Conservation (phyloP, 2,113 vertebrate genomes). For the Pseudorasbora parva region DNA sequence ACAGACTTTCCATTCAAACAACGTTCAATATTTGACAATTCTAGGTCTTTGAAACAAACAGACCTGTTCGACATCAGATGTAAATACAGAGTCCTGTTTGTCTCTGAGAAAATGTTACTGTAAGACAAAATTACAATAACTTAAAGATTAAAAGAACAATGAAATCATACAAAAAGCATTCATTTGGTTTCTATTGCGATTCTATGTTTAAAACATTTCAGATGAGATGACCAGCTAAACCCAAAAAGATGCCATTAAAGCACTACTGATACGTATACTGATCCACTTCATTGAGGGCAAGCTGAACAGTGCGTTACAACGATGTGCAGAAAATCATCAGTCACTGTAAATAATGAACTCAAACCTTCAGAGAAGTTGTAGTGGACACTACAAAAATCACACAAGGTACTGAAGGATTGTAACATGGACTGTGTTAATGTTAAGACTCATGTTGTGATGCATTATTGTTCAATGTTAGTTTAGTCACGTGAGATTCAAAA, state of each 20-base stretch:
- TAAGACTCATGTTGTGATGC: not conserved
- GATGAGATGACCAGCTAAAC: constrained; percentile 13
- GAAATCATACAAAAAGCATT: constrained; percentile 7
- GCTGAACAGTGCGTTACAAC: constrained; percentile 4
- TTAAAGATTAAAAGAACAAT: constrained; percentile 19
- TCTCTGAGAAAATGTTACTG: not conserved
- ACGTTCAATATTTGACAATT: constrained; percentile 28
- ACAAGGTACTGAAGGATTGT: not conserved
- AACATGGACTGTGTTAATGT: constrained; percentile 1
- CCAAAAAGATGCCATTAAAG: constrained; percentile 8
- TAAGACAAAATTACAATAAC: constrained; percentile 4
- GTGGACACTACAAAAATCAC: not conserved
- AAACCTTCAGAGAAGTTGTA: not conserved
- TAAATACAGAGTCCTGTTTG: constrained; percentile 10
- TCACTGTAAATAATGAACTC: not conserved
- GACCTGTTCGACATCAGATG: constrained; percentile 8
- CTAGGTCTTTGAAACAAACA: constrained; percentile 21
- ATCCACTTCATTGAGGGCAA: constrained; percentile 25
- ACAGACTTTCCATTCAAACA: constrained; percentile 39
- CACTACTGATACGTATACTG: not conserved
- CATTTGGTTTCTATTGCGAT: constrained; percentile 12
- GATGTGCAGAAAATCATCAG: constrained; percentile 2
- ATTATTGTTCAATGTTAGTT: constrained; percentile 8
- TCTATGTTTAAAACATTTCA: not conserved
- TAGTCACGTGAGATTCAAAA: not conserved